Evolutionary conservation across 1,140 invertebrate genomes (phyloP).

Genomic region (Bombus cullumanus): DNA sequence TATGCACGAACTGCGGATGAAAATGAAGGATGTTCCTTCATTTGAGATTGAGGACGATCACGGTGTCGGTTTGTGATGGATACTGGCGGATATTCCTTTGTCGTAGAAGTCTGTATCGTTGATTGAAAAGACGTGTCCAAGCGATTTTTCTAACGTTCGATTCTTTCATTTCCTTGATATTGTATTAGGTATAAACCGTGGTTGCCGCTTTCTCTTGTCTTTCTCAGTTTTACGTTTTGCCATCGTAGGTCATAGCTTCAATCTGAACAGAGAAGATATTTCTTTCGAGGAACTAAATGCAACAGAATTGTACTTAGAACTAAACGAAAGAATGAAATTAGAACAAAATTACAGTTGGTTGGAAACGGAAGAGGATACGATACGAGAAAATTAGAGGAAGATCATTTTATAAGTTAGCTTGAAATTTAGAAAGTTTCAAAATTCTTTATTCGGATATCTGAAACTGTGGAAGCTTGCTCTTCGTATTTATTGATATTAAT

Average conservation of each 20-base stretch:
- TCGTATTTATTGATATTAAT: background rate
- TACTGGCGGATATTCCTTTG: background rate
- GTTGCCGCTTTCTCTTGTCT: too few relatives aligned
- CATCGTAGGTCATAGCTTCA: background rate
- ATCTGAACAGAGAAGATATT: background rate
- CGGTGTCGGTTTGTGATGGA: background rate
- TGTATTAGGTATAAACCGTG: background rate
- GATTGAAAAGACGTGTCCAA: background rate
- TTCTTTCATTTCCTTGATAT: background rate
- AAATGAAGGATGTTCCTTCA: slow-evolving; percentile 9
- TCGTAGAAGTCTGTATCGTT: background rate
- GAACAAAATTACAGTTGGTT: background rate
- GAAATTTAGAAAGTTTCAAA: too few relatives aligned
- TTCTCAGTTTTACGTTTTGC: background rate
- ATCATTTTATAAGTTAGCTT: too few relatives aligned
- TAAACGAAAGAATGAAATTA: background rate
- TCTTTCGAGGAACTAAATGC: too few relatives aligned
- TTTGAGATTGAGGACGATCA: background rate
- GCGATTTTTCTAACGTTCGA: background rate
- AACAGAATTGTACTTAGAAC: too few relatives aligned
- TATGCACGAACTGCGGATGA: background rate
- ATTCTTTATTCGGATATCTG: too few relatives aligned
- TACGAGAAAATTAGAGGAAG: too few relatives aligned
- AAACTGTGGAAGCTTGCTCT: background rate
- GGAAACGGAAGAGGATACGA: too few relatives aligned